Percentiles rank a stretch among this genome's conserved stretches.
These are phyloP conservation scores for Leptodactylus fuscus DNA, from an alignment of 2,113 vertebrate genomes.

Conservation along the genomic window DNA sequence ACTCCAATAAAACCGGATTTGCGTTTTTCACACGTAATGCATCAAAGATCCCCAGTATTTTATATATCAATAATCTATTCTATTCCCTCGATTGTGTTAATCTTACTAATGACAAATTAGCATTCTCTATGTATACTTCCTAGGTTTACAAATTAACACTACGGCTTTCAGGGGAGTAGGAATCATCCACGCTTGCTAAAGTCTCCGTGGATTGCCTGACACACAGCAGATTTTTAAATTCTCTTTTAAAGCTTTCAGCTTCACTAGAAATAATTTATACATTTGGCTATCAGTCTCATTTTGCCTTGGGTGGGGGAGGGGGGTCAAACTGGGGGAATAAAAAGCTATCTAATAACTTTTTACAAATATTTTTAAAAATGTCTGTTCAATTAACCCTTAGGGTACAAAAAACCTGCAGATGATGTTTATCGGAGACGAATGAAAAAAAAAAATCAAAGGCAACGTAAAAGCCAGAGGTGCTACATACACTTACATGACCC, in stretches of 20 bases:
- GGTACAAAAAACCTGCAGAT: background rate
- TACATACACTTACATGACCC: conserved; percentile 9
- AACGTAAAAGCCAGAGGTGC: conserved; percentile 8
- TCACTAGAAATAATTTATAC: conserved; percentile 75
- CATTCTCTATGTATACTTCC: conserved; percentile 78
- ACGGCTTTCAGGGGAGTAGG: conserved; percentile 74
- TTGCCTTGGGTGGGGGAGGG: conserved; percentile 70
- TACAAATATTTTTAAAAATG: conserved; percentile 18
- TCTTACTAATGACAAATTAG: conserved; percentile 86
- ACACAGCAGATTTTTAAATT: conserved; percentile 73
- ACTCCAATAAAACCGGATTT: conserved; percentile 65
- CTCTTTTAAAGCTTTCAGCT: conserved; percentile 75
- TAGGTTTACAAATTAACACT: conserved; percentile 82
- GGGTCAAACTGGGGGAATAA: conserved; percentile 76
- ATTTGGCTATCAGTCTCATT: conserved; percentile 72
- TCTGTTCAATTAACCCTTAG: conserved; percentile 73
- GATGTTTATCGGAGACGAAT: conserved; percentile 30
- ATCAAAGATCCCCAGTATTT: conserved; percentile 76
- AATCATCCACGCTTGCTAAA: conserved; percentile 77
- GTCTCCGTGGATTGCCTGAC: conserved; percentile 74
- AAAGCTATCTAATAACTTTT: conserved; percentile 77
- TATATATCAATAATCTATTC: conserved; percentile 82
- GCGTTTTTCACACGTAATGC: conserved; percentile 72
- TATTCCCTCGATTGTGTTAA: conserved; percentile 81
- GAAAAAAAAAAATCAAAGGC: conserved; percentile 39